Percentiles rank a stretch among this genome's conserved stretches.
phyloP scores from a whole-genome alignment of 2,888 invertebrate species.

The Slavum lentiscoides region DNA sequence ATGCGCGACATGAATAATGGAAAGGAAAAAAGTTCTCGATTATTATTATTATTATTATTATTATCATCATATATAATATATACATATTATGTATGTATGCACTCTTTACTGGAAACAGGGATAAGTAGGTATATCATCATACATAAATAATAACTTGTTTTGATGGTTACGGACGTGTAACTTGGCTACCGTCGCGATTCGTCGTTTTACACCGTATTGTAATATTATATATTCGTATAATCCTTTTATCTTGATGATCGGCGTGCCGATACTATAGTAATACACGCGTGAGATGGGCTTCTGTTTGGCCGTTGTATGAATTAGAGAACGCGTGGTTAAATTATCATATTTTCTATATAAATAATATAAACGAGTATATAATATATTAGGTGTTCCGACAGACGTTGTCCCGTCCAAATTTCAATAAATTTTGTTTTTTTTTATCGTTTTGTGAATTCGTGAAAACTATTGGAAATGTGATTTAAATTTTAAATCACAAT shows the following conservation, averaged over 20 bases:
- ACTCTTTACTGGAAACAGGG: neutral
- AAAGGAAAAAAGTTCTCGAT: slow-evolving; percentile 5
- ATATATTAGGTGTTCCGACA: neutral
- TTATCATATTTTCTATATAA: neutral
- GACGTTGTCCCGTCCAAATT: no score
- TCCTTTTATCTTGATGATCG: neutral
- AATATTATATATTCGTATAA: neutral
- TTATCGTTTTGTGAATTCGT: slow-evolving; percentile 6
- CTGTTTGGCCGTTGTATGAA: neutral
- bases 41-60: no score
- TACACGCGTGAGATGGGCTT: neutral
- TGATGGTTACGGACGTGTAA: slow-evolving; percentile 23
- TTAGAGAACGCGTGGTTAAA: neutral
- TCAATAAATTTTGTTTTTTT: no score
- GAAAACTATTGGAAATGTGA: no score
- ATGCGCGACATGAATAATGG: slow-evolving; percentile 3
- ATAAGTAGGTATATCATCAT: neutral
- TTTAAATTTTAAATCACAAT: no score
- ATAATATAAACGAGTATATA: no score
- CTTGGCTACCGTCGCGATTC: slow-evolving; percentile 17
- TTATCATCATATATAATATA: no score
- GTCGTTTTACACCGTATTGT: neutral
- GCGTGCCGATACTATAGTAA: neutral
- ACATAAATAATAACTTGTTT: slow-evolving; percentile 17
- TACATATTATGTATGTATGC: no score